Conservation (phyloP, 2,888 invertebrate species). For the Cephonodes hylas region DNA sequence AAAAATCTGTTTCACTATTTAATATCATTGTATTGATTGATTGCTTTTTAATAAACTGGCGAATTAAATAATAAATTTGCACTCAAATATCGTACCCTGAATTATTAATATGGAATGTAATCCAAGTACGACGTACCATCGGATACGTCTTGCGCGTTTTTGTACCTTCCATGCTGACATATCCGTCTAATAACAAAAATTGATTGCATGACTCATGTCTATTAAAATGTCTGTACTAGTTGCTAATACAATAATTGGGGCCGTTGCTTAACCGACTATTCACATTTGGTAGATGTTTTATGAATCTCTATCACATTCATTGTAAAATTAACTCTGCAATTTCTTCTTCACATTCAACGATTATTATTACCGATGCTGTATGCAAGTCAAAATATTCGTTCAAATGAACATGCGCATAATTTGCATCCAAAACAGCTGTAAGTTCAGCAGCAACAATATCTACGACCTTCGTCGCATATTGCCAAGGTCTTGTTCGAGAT, state of each 20-base stretch:
- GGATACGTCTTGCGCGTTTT: constrained; percentile 1
- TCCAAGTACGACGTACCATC: background rate
- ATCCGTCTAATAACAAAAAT: constrained; percentile 11
- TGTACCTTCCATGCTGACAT: constrained; percentile 7
- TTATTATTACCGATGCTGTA: no score
- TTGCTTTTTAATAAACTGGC: background rate
- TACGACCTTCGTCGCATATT: background rate
- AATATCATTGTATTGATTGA: no score
- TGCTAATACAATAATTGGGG: constrained; percentile 34
- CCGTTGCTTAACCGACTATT: constrained; percentile 39
- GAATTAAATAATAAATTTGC: background rate
- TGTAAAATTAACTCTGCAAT: constrained; percentile 2
- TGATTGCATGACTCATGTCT: constrained; percentile 36
- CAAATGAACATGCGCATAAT: background rate
- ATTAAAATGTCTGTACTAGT: constrained; percentile 27
- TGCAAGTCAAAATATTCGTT: background rate
- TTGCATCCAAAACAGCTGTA: background rate
- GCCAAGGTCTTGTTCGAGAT: background rate
- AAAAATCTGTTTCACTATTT: no score
- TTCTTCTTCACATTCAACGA: constrained; percentile 12
- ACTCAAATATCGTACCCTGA: background rate
- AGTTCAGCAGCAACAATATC: background rate
- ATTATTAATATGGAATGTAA: background rate
- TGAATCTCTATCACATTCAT: constrained; percentile 34
- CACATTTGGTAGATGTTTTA: constrained; percentile 32